Conservation (phyloP, 2,797 vertebrate genomes). For the Gallinago stenura region DNA sequence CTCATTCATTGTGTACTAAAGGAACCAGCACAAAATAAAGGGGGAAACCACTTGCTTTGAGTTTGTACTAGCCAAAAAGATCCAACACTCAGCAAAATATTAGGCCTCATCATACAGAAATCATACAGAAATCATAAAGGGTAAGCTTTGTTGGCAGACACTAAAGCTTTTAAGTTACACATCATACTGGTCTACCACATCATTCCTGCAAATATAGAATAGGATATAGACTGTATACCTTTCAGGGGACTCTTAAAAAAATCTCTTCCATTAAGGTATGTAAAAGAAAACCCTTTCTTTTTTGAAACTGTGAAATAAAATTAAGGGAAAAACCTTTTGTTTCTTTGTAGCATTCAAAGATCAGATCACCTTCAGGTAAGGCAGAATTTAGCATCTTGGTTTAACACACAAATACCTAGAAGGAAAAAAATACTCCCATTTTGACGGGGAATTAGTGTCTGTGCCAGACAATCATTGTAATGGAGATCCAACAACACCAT, state of each 20-base stretch:
- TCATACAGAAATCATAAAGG: not conserved
- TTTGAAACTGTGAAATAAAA: not conserved
- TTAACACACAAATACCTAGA: constrained; percentile 11
- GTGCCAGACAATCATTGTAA: not conserved
- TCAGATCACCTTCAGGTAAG: not conserved
- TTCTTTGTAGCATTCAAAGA: not conserved
- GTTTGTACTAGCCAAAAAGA: too few species aligned
- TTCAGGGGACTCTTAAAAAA: not conserved
- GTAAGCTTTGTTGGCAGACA: not conserved
- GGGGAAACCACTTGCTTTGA: too few species aligned
- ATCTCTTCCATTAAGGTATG: not conserved
- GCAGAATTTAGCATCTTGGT: not conserved
- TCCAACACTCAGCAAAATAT: not conserved
- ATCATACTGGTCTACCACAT: not conserved
- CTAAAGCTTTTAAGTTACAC: not conserved
- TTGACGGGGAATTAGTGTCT: not conserved
- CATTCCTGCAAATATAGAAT: not conserved
- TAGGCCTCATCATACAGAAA: not conserved
- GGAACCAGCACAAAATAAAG: not conserved
- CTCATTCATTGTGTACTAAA: not conserved
- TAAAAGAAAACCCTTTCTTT: not conserved
- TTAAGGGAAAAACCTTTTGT: not conserved
- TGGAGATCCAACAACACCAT: constrained; percentile 21
- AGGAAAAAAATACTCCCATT: constrained; percentile 5
- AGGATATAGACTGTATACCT: not conserved